Evolutionary conservation across 2,113 vertebrate genomes (phyloP).

Genomic region (Lontra canadensis): DNA sequence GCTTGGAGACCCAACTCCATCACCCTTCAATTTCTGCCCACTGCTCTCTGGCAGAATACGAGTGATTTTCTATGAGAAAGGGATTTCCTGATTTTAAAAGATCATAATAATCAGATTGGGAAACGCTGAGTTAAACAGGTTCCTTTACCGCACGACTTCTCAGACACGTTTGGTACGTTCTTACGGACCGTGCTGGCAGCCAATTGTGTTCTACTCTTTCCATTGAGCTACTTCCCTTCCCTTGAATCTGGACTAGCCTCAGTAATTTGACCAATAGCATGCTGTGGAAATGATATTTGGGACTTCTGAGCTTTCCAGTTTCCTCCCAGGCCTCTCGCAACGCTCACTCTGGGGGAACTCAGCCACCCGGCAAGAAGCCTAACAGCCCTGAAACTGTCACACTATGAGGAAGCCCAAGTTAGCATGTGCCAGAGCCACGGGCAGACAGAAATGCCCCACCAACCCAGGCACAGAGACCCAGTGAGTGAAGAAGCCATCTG

Average conservation of each 20-base stretch:
- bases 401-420: not conserved
- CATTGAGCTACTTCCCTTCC: not conserved
- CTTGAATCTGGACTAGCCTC: not conserved
- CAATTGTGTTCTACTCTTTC: not conserved
- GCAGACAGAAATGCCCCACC: not conserved
- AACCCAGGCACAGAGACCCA: not conserved
- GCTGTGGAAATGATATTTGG: not conserved
- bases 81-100: conserved; percentile 25
- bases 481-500: not conserved
- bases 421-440: not conserved
- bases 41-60: not conserved
- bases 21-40: not conserved
- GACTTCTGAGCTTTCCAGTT: not conserved
- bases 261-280: not conserved
- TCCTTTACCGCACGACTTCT: not conserved
- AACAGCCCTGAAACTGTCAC: not conserved
- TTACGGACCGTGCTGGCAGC: not conserved
- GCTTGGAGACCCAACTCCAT: not conserved
- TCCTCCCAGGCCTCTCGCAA: not conserved
- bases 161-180: not conserved
- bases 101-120: not conserved
- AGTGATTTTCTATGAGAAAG: conserved; percentile 1
- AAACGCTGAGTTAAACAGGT: not conserved
- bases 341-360: not conserved
- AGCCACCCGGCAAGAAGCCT: not conserved